These are phyloP conservation scores for Tenualosa ilisha DNA, from an alignment of 2,797 vertebrate genomes.

Conservation along the genomic window DNA sequence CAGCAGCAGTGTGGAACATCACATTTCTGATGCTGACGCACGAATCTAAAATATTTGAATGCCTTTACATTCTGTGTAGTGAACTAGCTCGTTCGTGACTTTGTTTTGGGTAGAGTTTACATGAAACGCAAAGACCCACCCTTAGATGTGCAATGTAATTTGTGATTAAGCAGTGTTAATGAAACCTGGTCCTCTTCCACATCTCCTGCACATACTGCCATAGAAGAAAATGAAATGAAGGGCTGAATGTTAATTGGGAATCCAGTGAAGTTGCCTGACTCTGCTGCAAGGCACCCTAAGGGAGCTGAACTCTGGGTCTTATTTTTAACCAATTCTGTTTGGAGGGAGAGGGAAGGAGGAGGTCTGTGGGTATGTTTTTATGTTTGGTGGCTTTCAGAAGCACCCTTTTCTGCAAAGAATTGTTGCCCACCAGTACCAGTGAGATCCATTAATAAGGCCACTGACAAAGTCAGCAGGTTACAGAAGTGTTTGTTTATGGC, in stretches of 20 bases:
- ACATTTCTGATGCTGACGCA: not conserved
- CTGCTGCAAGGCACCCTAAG: constrained; percentile 71
- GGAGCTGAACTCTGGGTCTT: constrained; percentile 66
- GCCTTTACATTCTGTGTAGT: not conserved
- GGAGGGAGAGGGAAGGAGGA: constrained; percentile 46
- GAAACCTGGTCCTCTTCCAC: constrained; percentile 56
- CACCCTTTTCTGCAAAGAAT: not conserved
- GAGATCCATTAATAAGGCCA: not conserved
- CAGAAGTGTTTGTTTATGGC: not conserved
- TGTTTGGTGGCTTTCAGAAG: not conserved
- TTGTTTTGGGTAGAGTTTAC: not conserved
- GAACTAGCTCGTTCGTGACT: not conserved
- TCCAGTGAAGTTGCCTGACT: constrained; percentile 66
- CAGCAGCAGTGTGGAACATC: not conserved
- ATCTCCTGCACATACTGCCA: constrained; percentile 50
- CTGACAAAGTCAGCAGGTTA: not conserved
- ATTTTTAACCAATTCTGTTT: constrained; percentile 54
- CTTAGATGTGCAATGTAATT: not conserved
- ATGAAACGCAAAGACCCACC: not conserved
- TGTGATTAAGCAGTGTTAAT: constrained; percentile 55
- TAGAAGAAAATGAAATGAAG: constrained; percentile 60
- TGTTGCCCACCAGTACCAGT: not conserved
- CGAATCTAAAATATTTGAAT: not conserved
- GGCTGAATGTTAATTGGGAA: constrained; percentile 77
- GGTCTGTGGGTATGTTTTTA: constrained; percentile 34